phyloP scores from a whole-genome alignment of 2,113 vertebrate genomes.

The Pluvialis apricaria region DNA sequence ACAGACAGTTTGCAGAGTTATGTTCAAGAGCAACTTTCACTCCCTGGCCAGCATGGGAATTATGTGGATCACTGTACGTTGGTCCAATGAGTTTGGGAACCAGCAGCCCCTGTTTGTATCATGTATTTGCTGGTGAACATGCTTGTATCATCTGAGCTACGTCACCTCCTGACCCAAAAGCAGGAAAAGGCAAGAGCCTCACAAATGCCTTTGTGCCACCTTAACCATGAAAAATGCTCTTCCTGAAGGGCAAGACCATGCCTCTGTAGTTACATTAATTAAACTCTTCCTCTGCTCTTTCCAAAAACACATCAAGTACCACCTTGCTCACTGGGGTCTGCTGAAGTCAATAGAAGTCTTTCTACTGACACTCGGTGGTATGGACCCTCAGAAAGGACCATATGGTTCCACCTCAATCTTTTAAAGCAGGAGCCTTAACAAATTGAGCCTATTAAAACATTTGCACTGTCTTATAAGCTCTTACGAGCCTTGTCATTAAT shows the following conservation, averaged over 20 bases:
- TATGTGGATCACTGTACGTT: fast-evolving
- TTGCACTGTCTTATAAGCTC: background rate
- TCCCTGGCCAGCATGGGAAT: background rate
- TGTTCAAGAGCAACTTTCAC: background rate
- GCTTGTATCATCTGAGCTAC: background rate
- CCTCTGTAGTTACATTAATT: background rate
- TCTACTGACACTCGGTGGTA: background rate
- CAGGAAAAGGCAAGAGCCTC: background rate
- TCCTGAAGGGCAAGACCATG: background rate
- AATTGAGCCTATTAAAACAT: conserved; percentile 7
- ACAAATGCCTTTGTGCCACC: background rate
- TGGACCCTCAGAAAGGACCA: background rate
- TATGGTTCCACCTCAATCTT: background rate
- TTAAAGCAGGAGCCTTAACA: background rate
- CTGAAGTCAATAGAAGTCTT: background rate
- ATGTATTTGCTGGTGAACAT: background rate
- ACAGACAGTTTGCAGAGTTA: background rate
- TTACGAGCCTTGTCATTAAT: background rate
- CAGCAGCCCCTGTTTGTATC: background rate
- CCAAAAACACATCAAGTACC: background rate
- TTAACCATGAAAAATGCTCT: background rate
- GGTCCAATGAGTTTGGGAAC: background rate
- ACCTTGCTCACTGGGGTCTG: background rate
- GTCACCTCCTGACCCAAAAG: background rate
- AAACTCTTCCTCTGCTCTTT: background rate